phyloP scores from a whole-genome alignment of 2,113 vertebrate species.

The Ciconia maguari region DNA sequence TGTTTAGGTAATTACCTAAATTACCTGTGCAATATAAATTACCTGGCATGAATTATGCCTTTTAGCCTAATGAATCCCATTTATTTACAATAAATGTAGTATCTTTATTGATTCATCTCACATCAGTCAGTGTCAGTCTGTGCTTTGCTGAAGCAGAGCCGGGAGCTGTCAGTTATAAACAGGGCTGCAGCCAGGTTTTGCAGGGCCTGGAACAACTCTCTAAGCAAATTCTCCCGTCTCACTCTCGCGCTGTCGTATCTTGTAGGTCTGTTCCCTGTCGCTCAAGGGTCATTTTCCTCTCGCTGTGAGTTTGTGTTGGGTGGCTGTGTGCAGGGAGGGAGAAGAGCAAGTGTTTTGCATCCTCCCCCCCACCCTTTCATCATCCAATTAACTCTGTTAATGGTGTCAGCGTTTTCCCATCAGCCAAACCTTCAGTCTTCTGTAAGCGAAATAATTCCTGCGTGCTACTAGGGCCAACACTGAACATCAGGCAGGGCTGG shows the following conservation, averaged over 20 bases:
- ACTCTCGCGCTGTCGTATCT: accelerated
- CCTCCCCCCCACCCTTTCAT: no score
- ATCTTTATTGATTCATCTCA: not conserved
- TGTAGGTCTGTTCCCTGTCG: accelerated
- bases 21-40: not conserved
- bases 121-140: not conserved
- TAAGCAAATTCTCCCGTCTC: accelerated
- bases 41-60: not conserved
- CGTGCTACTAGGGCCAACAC: accelerated
- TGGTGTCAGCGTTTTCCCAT: not conserved
- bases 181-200: not conserved
- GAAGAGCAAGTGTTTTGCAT: accelerated
- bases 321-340: accelerated
- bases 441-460: not conserved
- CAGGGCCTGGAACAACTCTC: accelerated
- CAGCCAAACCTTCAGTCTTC: not conserved
- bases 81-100: not conserved
- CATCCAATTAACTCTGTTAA: not conserved
- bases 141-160: accelerated
- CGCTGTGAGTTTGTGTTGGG: not conserved
- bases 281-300: accelerated
- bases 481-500: not conserved
- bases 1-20: conserved; percentile 32
- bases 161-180: not conserved
- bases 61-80: not conserved